Evolutionary conservation across 2,113 vertebrate species (phyloP).

Genomic region (Noctilio leporinus): DNA sequence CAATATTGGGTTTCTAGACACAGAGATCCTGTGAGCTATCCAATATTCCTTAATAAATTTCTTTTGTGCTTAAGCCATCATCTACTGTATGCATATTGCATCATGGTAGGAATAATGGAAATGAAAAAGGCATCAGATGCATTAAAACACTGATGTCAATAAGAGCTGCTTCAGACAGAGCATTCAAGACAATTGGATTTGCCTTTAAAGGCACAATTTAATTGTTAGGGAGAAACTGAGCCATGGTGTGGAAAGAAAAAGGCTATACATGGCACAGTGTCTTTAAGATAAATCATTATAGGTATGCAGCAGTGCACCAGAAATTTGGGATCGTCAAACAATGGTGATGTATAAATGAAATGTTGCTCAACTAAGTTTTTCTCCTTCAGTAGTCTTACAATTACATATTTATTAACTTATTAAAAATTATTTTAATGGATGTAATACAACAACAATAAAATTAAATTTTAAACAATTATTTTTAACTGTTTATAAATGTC

Average conservation of each 20-base stretch:
- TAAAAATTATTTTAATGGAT: slow-evolving; percentile 27
- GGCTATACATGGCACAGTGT: background rate
- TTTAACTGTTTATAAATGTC: background rate
- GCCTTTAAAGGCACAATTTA: background rate
- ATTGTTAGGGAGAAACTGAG: background rate
- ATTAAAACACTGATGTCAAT: background rate
- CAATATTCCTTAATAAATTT: background rate
- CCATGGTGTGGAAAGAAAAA: background rate
- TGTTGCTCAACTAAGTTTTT: background rate
- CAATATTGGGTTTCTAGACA: background rate
- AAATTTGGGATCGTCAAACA: background rate
- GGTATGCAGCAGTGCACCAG: background rate
- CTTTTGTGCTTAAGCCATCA: background rate
- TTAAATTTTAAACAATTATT: background rate
- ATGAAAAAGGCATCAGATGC: background rate
- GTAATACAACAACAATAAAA: no score
- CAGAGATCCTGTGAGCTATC: background rate
- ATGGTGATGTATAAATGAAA: background rate
- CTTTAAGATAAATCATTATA: background rate
- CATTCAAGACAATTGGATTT: background rate
- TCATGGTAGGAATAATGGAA: background rate
- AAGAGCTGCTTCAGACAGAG: background rate
- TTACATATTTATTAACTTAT: background rate
- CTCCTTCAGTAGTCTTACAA: background rate
- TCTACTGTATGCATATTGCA: background rate